Evolutionary conservation across 2,113 vertebrate species (phyloP), one percentile per base, ranked within the genome.

Genomic region (Lepisosteus osseus): DNA sequence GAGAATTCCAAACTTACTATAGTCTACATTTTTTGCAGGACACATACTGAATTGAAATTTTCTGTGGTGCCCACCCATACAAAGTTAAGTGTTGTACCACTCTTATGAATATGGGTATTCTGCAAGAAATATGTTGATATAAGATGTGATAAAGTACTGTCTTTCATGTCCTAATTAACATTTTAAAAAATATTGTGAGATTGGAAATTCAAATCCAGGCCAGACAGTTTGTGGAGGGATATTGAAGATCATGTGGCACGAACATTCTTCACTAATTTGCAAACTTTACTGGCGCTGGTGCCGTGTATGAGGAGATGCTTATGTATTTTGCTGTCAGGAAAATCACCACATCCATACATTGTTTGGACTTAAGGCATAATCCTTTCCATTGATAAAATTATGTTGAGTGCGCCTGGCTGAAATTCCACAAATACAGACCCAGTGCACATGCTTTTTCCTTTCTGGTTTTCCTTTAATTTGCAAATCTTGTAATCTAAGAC

Each of bases 401-500:
- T 82, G 81, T 83, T 69, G 79, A 89, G 76, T 73, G 15, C 72
- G 86, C 78, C 87, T 90, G 79, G 72, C 81, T 80, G 76, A 78
- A 90, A 91, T 85, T 89, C 87, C 89, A 86, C 87, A 86, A 84
- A 85, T 81, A 79, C 86, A 88, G 80, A 83, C 87, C 87, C 89
- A 76, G 85, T 76, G 85, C 92, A 93, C 88, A 95, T 93, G 90
- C 83, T 92, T 90, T 90, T 90, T 78, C 86, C 79, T 84, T 88
- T 89, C 84, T 81, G 90, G 89, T 95, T 96, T 94, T 93, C 91
- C 95, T 96, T 96, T 93, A 91, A 95, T 97, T 98, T 96, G 91
- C 91, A 95, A 91, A 96, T 97, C 94, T 94, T 95, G 95, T 96
- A 94, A 97, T 95, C 93, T 94, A 96, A 96, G 92, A 93, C 91